Conservation (phyloP, 2,797 vertebrate genomes). For the Acanthurus tractus region DNA sequence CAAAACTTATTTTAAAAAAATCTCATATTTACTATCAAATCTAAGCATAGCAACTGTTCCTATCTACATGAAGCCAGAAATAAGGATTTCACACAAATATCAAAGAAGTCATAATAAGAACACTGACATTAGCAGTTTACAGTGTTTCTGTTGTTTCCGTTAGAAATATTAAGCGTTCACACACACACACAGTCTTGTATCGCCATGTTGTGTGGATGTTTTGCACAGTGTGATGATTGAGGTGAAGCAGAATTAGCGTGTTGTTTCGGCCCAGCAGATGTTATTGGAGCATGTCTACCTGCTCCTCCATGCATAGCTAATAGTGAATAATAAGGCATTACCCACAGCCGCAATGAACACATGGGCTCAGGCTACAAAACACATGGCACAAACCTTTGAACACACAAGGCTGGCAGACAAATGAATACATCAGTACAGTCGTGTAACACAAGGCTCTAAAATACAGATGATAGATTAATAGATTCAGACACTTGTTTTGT, state of each 20-base stretch:
- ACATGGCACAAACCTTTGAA: conserved; percentile 44
- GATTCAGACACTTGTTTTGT: conserved; percentile 1
- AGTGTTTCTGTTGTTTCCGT: background rate
- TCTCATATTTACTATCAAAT: background rate
- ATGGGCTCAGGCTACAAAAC: conserved; percentile 37
- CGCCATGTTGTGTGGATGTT: background rate
- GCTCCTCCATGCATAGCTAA: conserved; percentile 70
- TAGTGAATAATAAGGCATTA: conserved; percentile 64
- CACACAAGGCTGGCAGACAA: conserved; percentile 38
- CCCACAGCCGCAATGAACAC: conserved; percentile 44
- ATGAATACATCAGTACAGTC: conserved; percentile 29
- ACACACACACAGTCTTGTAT: background rate
- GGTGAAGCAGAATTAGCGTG: conserved; percentile 61
- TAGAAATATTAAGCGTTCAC: background rate
- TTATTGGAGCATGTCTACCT: conserved; percentile 71
- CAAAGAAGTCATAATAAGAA: conserved; percentile 17
- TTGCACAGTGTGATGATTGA: conserved; percentile 38
- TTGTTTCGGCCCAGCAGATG: conserved; percentile 52
- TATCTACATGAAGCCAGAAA: conserved; percentile 3
- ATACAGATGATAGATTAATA: conserved; percentile 8
- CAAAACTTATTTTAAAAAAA: background rate
- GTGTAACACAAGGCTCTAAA: conserved; percentile 30
- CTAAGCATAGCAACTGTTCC: conserved; percentile 4
- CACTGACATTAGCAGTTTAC: conserved; percentile 1
- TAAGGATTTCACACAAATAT: conserved; percentile 13